A percentile compares a stretch with the other conserved stretches of the same genome.
These are phyloP conservation scores for Gasteruption jaculator DNA, from an alignment of 2,888 invertebrate genomes.

Conservation along the genomic window DNA sequence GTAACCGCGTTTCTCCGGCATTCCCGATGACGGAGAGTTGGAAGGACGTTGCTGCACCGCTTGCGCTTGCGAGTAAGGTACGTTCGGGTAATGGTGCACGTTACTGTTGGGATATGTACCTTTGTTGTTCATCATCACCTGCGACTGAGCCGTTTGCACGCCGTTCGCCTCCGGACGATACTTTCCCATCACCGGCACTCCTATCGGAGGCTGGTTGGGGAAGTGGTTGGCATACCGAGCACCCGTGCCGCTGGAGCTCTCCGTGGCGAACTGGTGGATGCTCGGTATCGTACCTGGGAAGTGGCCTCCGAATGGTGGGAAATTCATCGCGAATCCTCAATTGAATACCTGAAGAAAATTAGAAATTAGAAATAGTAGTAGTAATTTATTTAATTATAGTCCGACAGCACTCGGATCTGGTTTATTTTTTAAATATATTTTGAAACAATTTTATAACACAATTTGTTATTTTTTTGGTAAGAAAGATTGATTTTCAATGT, in stretches of 20 bases:
- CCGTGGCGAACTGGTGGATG: conserved; percentile 80
- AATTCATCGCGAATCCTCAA: conserved; percentile 65
- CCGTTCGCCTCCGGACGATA: conserved; percentile 52
- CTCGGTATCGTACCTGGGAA: conserved; percentile 73
- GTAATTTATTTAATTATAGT: too few relatives aligned
- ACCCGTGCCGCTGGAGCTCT: conserved; percentile 51
- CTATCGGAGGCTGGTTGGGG: conserved; percentile 56
- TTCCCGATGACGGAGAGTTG: conserved; percentile 47
- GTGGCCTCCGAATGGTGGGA: conserved; percentile 79
- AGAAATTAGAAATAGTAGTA: too few relatives aligned
- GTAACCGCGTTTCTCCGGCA: conserved; percentile 48
- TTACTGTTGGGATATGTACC: conserved; percentile 47
- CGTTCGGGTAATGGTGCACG: conserved; percentile 48
- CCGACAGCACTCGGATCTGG: too few relatives aligned
- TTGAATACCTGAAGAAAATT: conserved; percentile 41
- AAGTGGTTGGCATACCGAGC: conserved; percentile 54
- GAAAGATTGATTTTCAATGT: too few relatives aligned
- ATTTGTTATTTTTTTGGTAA: too few relatives aligned
- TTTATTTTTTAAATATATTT: too few relatives aligned
- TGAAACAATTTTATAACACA: too few relatives aligned
- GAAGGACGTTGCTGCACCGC: conserved; percentile 46
- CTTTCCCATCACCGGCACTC: conserved; percentile 60
- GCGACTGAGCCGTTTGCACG: conserved; percentile 45
- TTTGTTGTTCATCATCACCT: conserved; percentile 50
- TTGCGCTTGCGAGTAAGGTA: conserved; percentile 48